phyloP scores from a whole-genome alignment of 1,140 invertebrate genomes.

The Eurosta solidaginis region DNA sequence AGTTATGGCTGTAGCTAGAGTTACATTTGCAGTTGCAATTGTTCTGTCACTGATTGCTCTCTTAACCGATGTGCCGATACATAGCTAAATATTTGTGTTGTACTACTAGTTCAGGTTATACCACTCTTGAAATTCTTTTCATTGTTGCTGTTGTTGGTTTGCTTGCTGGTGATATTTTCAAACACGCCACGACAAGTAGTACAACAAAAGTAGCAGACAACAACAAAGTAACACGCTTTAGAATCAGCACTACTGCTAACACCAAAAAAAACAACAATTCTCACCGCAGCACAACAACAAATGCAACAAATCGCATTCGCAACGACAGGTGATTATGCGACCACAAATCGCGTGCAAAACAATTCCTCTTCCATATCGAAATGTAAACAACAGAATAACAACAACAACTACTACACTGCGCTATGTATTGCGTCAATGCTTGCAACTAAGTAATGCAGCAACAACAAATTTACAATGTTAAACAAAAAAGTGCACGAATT shows the following conservation, averaged over 20 bases:
- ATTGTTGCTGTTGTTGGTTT: neutral
- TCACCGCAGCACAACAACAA: neutral
- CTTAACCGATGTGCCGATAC: neutral
- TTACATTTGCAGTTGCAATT: slow-evolving; percentile 53
- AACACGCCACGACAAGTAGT: slow-evolving; percentile 2
- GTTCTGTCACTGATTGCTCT: slow-evolving; percentile 31
- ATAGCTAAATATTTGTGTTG: neutral
- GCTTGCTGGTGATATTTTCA: neutral
- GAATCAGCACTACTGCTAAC: neutral
- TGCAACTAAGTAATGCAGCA: neutral
- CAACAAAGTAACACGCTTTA: neutral
- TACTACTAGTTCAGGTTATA: neutral
- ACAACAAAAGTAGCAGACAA: neutral
- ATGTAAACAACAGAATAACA: slow-evolving; percentile 2
- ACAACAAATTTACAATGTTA: neutral
- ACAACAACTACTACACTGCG: neutral
- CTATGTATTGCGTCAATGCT: neutral
- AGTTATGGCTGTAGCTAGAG: no score
- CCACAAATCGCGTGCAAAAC: slow-evolving; percentile 24
- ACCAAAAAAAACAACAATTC: neutral
- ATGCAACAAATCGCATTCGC: neutral
- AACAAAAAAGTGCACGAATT: neutral
- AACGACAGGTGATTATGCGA: slow-evolving; percentile 14
- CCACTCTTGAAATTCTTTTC: neutral
- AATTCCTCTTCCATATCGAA: neutral